phyloP scores from a whole-genome alignment of 2,888 invertebrate species.

The Cheilosia grossa region DNA sequence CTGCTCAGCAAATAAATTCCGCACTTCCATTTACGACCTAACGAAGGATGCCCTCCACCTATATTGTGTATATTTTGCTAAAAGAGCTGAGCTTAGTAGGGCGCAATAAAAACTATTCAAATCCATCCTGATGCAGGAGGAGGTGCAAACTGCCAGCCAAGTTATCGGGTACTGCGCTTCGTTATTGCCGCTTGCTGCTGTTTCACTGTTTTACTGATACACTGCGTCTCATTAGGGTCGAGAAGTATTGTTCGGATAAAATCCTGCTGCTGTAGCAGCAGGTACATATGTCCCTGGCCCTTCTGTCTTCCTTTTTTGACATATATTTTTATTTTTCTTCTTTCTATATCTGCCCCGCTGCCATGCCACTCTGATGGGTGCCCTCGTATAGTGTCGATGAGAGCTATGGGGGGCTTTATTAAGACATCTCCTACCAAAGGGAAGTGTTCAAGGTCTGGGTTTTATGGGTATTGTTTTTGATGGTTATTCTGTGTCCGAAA shows the following conservation, averaged over 20 bases:
- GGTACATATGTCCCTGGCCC: slow-evolving; percentile 38
- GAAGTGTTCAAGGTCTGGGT: slow-evolving; percentile 69
- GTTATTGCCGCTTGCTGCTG: slow-evolving; percentile 70
- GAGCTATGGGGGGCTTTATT: slow-evolving; percentile 67
- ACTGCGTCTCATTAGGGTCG: slow-evolving; percentile 62
- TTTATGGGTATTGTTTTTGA: slow-evolving; percentile 61
- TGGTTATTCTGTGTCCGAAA: slow-evolving; percentile 44
- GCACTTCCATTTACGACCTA: slow-evolving; percentile 37
- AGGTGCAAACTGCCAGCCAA: slow-evolving; percentile 52
- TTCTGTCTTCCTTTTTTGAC: slow-evolving; percentile 25
- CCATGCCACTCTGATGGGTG: slow-evolving; percentile 14
- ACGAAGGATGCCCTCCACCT: slow-evolving; percentile 25
- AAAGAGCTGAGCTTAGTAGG: slow-evolving; percentile 35
- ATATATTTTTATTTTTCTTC: slow-evolving; percentile 14
- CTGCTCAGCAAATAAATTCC: slow-evolving; percentile 29
- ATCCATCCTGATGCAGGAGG: slow-evolving; percentile 51
- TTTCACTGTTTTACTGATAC: slow-evolving; percentile 41
- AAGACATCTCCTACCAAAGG: slow-evolving; percentile 63
- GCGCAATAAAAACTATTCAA: slow-evolving; percentile 52
- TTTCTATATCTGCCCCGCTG: slow-evolving; percentile 22
- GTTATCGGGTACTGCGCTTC: slow-evolving; percentile 63
- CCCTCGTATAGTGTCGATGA: slow-evolving; percentile 39
- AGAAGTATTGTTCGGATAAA: slow-evolving; percentile 48
- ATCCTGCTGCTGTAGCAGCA: slow-evolving; percentile 41
- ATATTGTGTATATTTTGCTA: slow-evolving; percentile 1